A percentile compares a stretch with the other conserved stretches of the same genome.
These are phyloP conservation scores for Lordiphosa mommai DNA, from an alignment of 1,140 invertebrate genomes.

Conservation along the genomic window DNA sequence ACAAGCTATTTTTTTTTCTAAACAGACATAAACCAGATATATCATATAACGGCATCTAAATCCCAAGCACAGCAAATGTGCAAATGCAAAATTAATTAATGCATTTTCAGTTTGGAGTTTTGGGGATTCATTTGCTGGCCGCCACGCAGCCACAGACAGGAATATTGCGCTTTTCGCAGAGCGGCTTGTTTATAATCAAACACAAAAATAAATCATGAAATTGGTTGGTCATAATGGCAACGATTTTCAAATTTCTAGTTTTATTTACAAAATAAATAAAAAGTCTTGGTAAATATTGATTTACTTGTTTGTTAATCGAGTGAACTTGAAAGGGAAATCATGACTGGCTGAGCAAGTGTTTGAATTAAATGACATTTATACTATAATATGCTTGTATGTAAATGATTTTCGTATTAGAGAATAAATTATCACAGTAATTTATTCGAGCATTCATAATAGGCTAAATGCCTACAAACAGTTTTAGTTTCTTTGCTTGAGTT, in stretches of 20 bases:
- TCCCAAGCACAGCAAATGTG: constrained; percentile 4
- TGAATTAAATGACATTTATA: constrained; percentile 14
- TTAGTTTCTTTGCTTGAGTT: constrained; percentile 39
- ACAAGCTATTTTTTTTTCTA: too few species aligned
- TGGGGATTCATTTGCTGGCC: background rate
- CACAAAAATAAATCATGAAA: too few species aligned
- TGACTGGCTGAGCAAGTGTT: constrained; percentile 41
- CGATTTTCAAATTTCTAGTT: too few species aligned
- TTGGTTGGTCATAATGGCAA: too few species aligned
- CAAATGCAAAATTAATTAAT: constrained; percentile 44
- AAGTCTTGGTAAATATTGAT: too few species aligned
- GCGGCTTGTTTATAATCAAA: background rate
- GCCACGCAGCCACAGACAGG: background rate
- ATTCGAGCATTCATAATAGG: constrained; percentile 63
- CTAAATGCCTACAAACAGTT: constrained; percentile 12
- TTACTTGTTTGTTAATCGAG: too few species aligned
- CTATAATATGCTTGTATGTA: background rate
- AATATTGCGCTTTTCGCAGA: constrained; percentile 15
- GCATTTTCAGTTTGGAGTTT: constrained; percentile 5
- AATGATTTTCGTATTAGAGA: constrained; percentile 51
- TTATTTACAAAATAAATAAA: too few species aligned
- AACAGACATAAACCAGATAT: background rate
- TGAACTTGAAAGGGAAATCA: too few species aligned
- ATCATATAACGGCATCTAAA: background rate
- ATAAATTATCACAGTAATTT: constrained; percentile 55